Percentiles rank a stretch among this genome's conserved stretches.
These are phyloP conservation scores for Dunckerocampus dactyliophorus DNA, from an alignment of 2,113 vertebrate species.

Conservation along the genomic window DNA sequence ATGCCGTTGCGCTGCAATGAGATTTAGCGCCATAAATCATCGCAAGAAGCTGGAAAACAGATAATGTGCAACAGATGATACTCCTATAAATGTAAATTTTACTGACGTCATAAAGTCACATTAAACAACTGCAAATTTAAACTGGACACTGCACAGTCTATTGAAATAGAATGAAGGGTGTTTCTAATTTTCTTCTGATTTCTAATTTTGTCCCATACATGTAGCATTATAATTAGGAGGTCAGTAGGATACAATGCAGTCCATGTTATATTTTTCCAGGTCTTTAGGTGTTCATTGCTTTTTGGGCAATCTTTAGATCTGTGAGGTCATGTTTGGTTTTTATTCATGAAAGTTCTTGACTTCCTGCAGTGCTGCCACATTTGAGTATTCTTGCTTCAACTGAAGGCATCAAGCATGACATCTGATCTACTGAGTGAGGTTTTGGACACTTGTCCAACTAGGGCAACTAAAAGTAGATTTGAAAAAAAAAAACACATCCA, in stretches of 20 bases:
- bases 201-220: too few relatives aligned
- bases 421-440: neutral
- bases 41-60: slow-evolving; percentile 4
- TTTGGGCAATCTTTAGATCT: too few relatives aligned
- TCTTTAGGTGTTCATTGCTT: too few relatives aligned
- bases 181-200: too few relatives aligned
- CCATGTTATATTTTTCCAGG: too few relatives aligned
- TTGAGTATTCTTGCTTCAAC: neutral
- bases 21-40: neutral
- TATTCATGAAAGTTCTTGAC: neutral
- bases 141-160: neutral
- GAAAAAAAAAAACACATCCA: too few relatives aligned
- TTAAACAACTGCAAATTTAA: neutral
- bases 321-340: neutral
- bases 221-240: too few relatives aligned
- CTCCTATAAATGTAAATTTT: neutral
- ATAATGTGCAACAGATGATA: neutral
- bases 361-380: neutral
- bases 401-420: neutral
- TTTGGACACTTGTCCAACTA: neutral
- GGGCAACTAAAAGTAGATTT: too few relatives aligned
- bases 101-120: neutral
- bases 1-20: neutral
- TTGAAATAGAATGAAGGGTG: too few relatives aligned
- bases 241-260: too few relatives aligned